Base-by-base conservation (phyloP, 2,888 invertebrate genomes). In the Papilio elwesi region DNA sequence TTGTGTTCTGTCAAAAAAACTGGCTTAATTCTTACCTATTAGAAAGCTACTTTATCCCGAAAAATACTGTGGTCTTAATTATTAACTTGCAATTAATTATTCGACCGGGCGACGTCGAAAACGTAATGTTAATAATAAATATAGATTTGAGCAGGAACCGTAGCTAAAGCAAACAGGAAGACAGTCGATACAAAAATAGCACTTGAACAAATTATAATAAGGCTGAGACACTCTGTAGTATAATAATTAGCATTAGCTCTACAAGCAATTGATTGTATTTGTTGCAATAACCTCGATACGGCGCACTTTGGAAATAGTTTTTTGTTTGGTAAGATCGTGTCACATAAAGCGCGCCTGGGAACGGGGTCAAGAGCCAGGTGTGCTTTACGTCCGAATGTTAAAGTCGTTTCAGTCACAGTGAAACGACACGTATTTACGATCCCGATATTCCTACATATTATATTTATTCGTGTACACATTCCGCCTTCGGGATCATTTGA, bases 321-420 rank as follows among this genome's bases (percentile, higher is more conserved):
- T 71, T 57, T 65, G 64, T 73, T 73, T 73, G 48, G 69, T 68
- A 72, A 72, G 52, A 53, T 63, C 7, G 68, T 26, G 63, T 59
- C 64, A 65, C 48, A 68, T 51, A 47, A 26, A 26, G 63, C 55
- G 51, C 43, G 26, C 71, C 71, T 26, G 71, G 69, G 73, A 71
- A 70, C 78, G 77, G 76, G 83, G 81, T 80, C 75, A 78, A 75
- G 80, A 80, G 80, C 76, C 88, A 85, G 83, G 87, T 89, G 89
- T 83, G 83, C 88, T 89, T 90, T 90, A 90, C 86, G 84, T 80
- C 78, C 75, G 81, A 85, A 85, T 87, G 88, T 88, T 89, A 88
- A 88, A 89, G 87, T 84, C 85, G 83, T 80, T 85, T 81, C 75
- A 78, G 76, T 78, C 78, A 78, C 78, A 79, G 80, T 82, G 81